These are phyloP conservation scores for Eleginops maclovinus DNA, from an alignment of 2,113 vertebrate genomes.

Conservation along the genomic window DNA sequence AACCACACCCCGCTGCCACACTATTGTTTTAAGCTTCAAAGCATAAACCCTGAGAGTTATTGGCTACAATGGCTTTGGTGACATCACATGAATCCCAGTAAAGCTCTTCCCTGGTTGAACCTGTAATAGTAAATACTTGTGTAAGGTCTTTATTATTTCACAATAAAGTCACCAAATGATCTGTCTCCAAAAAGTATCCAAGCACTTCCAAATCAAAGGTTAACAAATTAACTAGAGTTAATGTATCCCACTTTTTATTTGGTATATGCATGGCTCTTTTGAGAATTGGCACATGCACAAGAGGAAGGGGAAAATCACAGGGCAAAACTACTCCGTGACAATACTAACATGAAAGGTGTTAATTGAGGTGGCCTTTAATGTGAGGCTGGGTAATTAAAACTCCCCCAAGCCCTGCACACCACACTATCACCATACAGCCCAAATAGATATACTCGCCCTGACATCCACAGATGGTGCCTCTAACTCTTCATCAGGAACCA, in stretches of 20 bases:
- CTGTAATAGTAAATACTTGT: too few relatives aligned
- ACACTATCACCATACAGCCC: not conserved
- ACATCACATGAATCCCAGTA: not conserved
- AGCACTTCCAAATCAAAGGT: not conserved
- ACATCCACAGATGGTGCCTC: slow-evolving; percentile 9
- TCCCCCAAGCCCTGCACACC: not conserved
- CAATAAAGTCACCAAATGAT: too few relatives aligned
- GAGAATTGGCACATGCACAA: too few relatives aligned
- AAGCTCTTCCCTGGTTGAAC: not conserved
- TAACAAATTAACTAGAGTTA: too few relatives aligned
- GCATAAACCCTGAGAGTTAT: not conserved
- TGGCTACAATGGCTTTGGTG: not conserved
- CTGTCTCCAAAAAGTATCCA: not conserved
- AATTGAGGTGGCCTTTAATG: slow-evolving; percentile 38
- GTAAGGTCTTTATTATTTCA: too few relatives aligned
- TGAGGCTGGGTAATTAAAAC: slow-evolving; percentile 44
- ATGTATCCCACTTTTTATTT: too few relatives aligned
- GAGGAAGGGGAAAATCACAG: not conserved
- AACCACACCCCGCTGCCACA: too few relatives aligned
- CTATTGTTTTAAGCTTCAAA: not conserved
- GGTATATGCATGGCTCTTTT: too few relatives aligned
- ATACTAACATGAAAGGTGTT: slow-evolving; percentile 15
- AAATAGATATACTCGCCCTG: not conserved
- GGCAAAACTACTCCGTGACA: not conserved
- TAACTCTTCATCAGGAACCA: slow-evolving; percentile 20